These are phyloP conservation scores for Drosophila athabasca DNA, from an alignment of 1,140 invertebrate genomes.

Conservation along the genomic window DNA sequence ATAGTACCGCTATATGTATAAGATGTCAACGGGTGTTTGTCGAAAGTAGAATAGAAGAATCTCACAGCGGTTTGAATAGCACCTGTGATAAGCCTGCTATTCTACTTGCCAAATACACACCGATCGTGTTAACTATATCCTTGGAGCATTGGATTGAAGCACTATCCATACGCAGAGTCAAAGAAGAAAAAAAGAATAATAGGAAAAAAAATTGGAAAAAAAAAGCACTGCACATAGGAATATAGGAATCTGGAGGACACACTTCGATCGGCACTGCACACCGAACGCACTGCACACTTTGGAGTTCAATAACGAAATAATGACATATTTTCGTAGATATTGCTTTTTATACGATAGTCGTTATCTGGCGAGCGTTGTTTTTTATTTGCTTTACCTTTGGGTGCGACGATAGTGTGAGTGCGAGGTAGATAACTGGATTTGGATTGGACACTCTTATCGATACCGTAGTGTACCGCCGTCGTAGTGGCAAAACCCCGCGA, in stretches of 20 bases:
- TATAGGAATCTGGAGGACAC: background rate
- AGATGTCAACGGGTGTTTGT: conserved; percentile 66
- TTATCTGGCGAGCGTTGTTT: conserved; percentile 62
- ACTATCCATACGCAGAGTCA: conserved; percentile 7
- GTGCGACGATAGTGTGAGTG: conserved; percentile 45
- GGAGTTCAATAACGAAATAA: conserved; percentile 81
- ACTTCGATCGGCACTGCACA: conserved; percentile 4
- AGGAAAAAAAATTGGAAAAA: too few species aligned
- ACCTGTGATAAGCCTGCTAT: conserved; percentile 82
- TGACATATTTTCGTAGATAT: conserved; percentile 81
- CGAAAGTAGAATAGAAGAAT: conserved; percentile 82
- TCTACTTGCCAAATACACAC: conserved; percentile 76
- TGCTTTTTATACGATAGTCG: conserved; percentile 79
- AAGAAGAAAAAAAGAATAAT: too few species aligned
- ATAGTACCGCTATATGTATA: too few species aligned
- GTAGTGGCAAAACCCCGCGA: conserved; percentile 22
- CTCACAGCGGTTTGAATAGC: conserved; percentile 59
- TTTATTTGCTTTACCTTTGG: conserved; percentile 75
- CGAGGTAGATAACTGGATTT: conserved; percentile 70
- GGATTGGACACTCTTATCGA: conserved; percentile 74
- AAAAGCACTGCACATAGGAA: background rate
- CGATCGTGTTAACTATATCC: conserved; percentile 21
- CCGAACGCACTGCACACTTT: conserved; percentile 43
- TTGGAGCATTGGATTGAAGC: conserved; percentile 3
- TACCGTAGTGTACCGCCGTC: conserved; percentile 21